Evolutionary conservation across 2,888 invertebrate species (phyloP).

Genomic region (Peribatodes rhomboidaria): DNA sequence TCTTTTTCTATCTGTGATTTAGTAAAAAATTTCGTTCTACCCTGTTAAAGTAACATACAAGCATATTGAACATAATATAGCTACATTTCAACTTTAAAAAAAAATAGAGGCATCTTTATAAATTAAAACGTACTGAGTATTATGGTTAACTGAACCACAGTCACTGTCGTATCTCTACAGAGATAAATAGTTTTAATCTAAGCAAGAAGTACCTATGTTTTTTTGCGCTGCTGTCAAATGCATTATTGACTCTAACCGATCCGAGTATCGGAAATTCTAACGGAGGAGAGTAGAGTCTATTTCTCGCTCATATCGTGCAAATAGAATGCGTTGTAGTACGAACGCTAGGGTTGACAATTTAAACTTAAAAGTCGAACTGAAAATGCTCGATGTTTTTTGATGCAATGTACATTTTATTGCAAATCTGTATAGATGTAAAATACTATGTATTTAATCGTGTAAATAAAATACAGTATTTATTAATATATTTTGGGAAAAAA

Average conservation of each 20-base stretch:
- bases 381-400: not conserved
- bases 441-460: too few species aligned
- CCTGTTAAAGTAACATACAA: too few species aligned
- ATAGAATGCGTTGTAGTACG: constrained; percentile 62
- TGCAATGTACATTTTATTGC: not conserved
- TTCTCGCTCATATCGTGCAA: constrained; percentile 52
- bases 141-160: not conserved
- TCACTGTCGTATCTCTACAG: not conserved
- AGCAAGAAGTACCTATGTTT: not conserved
- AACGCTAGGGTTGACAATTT: constrained; percentile 18
- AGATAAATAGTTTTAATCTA: not conserved
- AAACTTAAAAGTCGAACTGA: not conserved
- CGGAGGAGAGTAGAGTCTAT: constrained; percentile 55
- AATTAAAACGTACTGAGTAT: not conserved
- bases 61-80: too few species aligned
- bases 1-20: too few species aligned
- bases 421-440: too few species aligned
- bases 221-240: constrained; percentile 35
- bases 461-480: too few species aligned
- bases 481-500: too few species aligned
- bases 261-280: constrained; percentile 42
- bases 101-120: too few species aligned
- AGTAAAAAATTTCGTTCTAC: too few species aligned
- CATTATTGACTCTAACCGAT: constrained; percentile 10
- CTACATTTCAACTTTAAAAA: too few species aligned